A percentile compares a stretch with the other conserved stretches of the same genome.
phyloP scores from a whole-genome alignment of 2,888 invertebrate species.

The Thymelicus lineola region DNA sequence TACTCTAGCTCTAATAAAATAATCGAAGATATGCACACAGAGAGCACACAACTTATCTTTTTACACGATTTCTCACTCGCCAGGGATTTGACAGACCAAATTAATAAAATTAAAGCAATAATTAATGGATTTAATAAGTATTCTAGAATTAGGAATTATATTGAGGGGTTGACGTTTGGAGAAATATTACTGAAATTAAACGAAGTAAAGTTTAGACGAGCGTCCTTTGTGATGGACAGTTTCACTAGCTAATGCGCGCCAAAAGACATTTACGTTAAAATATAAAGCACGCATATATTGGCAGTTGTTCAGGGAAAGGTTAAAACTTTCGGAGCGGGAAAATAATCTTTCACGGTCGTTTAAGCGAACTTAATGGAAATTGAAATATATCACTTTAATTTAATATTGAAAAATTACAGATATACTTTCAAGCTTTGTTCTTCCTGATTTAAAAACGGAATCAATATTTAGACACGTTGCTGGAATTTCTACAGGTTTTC shows the following conservation, averaged over 20 bases:
- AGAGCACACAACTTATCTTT: conserved; percentile 73
- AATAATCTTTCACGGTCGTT: conserved; percentile 20
- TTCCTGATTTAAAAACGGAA: not conserved
- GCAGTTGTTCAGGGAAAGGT: conserved; percentile 33
- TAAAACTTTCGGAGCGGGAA: not conserved
- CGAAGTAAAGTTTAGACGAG: conserved; percentile 32
- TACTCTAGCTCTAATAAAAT: conserved; percentile 63
- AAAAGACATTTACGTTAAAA: conserved; percentile 66
- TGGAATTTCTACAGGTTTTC: conserved; percentile 14
- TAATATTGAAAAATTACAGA: not conserved
- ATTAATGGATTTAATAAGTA: conserved; percentile 68
- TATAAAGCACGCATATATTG: conserved; percentile 39
- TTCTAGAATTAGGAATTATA: conserved; percentile 61
- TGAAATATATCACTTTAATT: conserved; percentile 16
- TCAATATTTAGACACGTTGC: conserved; percentile 8
- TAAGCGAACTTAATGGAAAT: conserved; percentile 9
- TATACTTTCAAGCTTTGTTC: conserved; percentile 6
- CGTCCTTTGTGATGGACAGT: conserved; percentile 41
- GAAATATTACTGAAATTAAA: conserved; percentile 47
- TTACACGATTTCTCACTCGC: conserved; percentile 75
- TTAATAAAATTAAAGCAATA: conserved; percentile 66
- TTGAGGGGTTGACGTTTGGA: conserved; percentile 53
- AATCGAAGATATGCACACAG: conserved; percentile 68
- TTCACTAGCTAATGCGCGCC: conserved; percentile 67
- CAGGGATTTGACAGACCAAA: conserved; percentile 76